These are phyloP conservation scores for Amorpha juglandis DNA, from an alignment of 2,888 invertebrate species.

Conservation along the genomic window DNA sequence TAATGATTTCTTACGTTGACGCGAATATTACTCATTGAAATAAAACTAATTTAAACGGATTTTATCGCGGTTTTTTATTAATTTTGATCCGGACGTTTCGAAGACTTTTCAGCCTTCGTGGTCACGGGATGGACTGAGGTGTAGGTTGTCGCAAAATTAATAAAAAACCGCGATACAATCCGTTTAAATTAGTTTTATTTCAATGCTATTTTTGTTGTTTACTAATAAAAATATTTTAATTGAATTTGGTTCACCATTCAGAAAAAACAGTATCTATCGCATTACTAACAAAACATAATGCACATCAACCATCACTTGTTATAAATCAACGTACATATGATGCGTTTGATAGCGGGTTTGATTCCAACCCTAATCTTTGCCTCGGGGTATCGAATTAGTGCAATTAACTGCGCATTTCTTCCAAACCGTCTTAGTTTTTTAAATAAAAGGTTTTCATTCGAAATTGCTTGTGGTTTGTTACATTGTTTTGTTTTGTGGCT, in stretches of 20 bases:
- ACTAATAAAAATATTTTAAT: neutral
- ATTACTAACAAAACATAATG: slow-evolving; percentile 20
- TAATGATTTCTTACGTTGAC: no score
- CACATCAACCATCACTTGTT: slow-evolving; percentile 9
- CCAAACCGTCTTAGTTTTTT: slow-evolving; percentile 49
- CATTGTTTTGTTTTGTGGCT: neutral
- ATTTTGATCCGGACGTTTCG: no score
- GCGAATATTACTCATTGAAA: no score
- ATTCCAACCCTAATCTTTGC: slow-evolving; percentile 58
- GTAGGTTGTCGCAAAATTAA: no score
- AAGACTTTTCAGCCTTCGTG: no score
- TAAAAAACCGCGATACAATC: no score
- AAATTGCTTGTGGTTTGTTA: slow-evolving; percentile 33
- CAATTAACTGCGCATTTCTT: slow-evolving; percentile 62
- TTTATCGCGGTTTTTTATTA: no score
- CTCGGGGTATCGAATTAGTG: slow-evolving; percentile 58
- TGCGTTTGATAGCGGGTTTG: slow-evolving; percentile 44
- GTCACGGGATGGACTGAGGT: no score
- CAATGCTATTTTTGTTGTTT: neutral
- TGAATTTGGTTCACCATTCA: neutral
- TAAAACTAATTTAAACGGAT: no score
- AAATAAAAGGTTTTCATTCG: slow-evolving; percentile 33
- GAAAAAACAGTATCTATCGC: neutral
- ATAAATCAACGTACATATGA: slow-evolving; percentile 38
- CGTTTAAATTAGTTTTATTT: no score